phyloP scores from a whole-genome alignment of 2,888 invertebrate genomes.

The Subacronicta megacephala region DNA sequence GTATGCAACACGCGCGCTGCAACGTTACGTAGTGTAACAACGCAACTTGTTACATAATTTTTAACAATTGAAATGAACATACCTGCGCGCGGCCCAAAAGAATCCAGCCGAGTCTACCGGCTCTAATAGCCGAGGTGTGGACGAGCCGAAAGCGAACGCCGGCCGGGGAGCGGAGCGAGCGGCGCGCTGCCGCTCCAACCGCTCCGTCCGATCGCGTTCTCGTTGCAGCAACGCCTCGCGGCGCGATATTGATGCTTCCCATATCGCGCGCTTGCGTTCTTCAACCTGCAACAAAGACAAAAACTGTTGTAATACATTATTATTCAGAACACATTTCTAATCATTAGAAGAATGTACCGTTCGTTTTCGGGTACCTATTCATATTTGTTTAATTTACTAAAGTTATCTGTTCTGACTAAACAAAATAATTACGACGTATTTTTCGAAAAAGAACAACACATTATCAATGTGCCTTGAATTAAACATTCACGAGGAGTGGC shows the following conservation, averaged over 20 bases:
- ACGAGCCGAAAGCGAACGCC: slow-evolving; percentile 97
- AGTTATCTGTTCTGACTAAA: background rate
- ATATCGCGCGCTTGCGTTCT: slow-evolving; percentile 96
- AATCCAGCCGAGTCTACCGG: slow-evolving; percentile 94
- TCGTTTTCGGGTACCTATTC: slow-evolving; percentile 1
- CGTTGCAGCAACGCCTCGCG: slow-evolving; percentile 95
- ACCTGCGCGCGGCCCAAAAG: slow-evolving; percentile 96
- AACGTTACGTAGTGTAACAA: slow-evolving; percentile 9
- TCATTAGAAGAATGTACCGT: background rate
- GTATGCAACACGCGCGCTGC: slow-evolving; percentile 1
- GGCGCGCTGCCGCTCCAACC: slow-evolving; percentile 94
- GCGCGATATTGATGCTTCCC: slow-evolving; percentile 96
- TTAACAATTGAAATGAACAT: slow-evolving; percentile 21
- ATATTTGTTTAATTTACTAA: background rate
- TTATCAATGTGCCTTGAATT: slow-evolving; percentile 29
- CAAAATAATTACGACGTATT: slow-evolving; percentile 4
- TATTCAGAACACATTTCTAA: slow-evolving; percentile 1
- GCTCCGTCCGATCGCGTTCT: slow-evolving; percentile 95
- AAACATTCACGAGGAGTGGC: slow-evolving; percentile 39
- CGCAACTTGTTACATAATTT: background rate
- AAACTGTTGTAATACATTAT: background rate
- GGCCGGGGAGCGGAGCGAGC: slow-evolving; percentile 91
- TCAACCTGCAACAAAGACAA: slow-evolving; percentile 90
- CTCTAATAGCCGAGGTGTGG: slow-evolving; percentile 96
- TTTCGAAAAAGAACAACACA: slow-evolving; percentile 34